Conservation (phyloP, 2,888 invertebrate species). For the Halictus quadricinctus region DNA sequence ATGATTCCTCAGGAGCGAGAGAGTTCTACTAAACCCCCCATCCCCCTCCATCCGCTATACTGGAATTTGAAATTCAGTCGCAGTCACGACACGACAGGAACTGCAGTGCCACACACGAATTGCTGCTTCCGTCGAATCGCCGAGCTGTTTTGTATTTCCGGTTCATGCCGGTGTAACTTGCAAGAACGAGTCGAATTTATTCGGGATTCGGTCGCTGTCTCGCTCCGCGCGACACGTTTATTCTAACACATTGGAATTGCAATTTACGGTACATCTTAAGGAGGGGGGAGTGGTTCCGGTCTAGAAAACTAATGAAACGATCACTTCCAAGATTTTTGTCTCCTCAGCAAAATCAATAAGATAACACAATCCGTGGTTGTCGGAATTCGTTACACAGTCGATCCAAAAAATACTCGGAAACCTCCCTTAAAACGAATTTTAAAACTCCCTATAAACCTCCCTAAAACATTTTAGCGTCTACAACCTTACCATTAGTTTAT, state of each 20-base stretch:
- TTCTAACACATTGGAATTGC: neutral
- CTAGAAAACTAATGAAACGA: neutral
- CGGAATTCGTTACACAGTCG: neutral
- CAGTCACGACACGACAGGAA: neutral
- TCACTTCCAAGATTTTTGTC: neutral
- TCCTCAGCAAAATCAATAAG: neutral
- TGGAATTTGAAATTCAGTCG: constrained; percentile 21
- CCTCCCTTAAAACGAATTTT: neutral
- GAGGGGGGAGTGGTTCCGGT: neutral
- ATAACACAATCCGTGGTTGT: neutral
- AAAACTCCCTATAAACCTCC: no score
- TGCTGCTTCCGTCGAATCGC: constrained; percentile 7
- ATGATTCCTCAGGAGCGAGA: neutral
- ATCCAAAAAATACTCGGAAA: neutral
- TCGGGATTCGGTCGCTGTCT: neutral
- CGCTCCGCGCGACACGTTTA: no score
- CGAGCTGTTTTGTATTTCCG: constrained; percentile 9
- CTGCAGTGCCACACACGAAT: neutral
- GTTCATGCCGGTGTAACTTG: neutral
- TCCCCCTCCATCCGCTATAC: neutral
- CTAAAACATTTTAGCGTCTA: no score
- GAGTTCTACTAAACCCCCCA: neutral
- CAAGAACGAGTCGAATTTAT: constrained; percentile 12
- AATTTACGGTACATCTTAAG: neutral
- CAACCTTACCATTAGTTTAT: neutral